Base-by-base conservation (phyloP, 2,797 vertebrate genomes). In the Rhinella marina region DNA sequence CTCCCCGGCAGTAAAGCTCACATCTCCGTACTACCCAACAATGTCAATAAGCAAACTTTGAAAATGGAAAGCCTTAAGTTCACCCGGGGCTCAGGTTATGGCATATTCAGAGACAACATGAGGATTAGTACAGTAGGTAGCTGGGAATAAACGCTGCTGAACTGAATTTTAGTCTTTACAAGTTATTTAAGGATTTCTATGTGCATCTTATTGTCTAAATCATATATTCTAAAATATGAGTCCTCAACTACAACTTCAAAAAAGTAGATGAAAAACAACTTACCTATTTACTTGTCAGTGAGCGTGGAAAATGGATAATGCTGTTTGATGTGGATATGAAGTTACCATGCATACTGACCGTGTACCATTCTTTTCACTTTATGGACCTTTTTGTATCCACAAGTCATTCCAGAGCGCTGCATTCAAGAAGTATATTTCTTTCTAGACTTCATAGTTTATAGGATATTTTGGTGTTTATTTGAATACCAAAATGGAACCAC, bases 1-100 rank as follows among this genome's bases (percentile, higher is more conserved):
- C 82, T 92, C 86, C 91, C 83, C 72, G 91, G 90, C 80, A 86
- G 91, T 91, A 91, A 90, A 93, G 90, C 87, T 89, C 78, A 91
- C 90, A 91, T 85, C 90, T 92, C 86, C 81, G 56, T 56, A 84
- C 6, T 88, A 62, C 59, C 75, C 90, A 88, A 78, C 85, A 87
- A 86, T 88, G 92, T 90, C 87, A 92, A 91, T 52, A 89, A 27
- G 72, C 68, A 32, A 84, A 59, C 82, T n/a, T 73, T 21, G 17
- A 41, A 93, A 87, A 90, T 79, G 62, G 84, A 48, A 82, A 92
- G 41, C 56, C 23, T 77, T 54, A 77, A 85, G 78, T 14, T 9
- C 56, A 32, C 57, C 21, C 80, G 16, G 32, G 52, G 61, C 80
- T 48, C 59, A 82, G 80, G 59, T 48, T 66, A 48, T 66, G 32